Conservation (phyloP, 2,113 vertebrate genomes). For the Stomatorhinus ivindoensis region DNA sequence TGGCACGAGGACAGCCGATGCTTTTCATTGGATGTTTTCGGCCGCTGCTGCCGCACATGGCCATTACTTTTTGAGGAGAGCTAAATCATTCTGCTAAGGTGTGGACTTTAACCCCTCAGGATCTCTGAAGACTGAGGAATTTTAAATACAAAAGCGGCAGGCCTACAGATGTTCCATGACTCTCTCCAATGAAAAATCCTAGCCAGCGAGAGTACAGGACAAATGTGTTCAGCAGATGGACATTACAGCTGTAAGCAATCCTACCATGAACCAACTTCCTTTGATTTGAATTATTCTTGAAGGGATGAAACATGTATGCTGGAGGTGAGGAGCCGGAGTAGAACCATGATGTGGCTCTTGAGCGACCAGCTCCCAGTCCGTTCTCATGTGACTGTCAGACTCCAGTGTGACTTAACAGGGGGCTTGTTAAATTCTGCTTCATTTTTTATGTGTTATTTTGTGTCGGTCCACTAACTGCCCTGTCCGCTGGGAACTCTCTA, state of each 20-base stretch:
- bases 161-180: slow-evolving; percentile 34
- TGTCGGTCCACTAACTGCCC: background rate
- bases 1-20: background rate
- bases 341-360: slow-evolving; percentile 23
- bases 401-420: background rate
- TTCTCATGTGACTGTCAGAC: background rate
- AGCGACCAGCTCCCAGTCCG: background rate
- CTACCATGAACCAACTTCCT: slow-evolving; percentile 38
- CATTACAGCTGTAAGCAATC: slow-evolving; percentile 47
- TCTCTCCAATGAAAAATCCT: slow-evolving; percentile 23
- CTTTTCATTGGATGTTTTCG: background rate
- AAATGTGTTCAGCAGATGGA: slow-evolving; percentile 53
- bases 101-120: slow-evolving; percentile 9
- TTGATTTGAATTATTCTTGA: slow-evolving; percentile 43
- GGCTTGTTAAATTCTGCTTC: background rate
- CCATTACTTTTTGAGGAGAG: background rate
- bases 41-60: background rate
- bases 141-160: slow-evolving; percentile 36
- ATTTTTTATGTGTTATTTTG: background rate
- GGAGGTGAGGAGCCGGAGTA: slow-evolving; percentile 20
- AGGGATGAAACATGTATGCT: slow-evolving; percentile 34
- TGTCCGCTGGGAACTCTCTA: background rate
- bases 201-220: slow-evolving; percentile 32
- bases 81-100: background rate
- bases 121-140: slow-evolving; percentile 8